A percentile compares a stretch with the other conserved stretches of the same genome.
Conservation (phyloP, 2,797 vertebrate genomes). For the Phrynocephalus vlangalii region DNA sequence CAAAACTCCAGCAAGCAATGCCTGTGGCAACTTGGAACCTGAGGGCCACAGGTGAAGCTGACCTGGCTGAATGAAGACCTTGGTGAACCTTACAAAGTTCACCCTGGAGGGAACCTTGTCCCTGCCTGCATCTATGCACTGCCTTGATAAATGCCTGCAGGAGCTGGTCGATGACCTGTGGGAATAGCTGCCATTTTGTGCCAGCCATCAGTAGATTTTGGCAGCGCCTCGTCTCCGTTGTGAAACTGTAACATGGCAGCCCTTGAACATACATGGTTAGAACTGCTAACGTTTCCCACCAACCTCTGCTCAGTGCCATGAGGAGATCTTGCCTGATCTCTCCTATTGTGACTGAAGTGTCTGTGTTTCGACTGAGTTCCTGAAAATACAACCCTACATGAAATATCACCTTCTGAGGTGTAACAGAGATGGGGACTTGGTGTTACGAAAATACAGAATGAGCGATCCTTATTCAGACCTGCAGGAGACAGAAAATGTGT, state of each 20-base stretch:
- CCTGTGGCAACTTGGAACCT: background rate
- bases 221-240: background rate
- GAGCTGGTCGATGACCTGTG: background rate
- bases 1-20: background rate
- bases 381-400: conserved; percentile 58
- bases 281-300: background rate
- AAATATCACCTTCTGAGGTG: conserved; percentile 63
- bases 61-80: background rate
- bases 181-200: background rate
- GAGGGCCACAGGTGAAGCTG: background rate
- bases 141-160: too few relatives aligned
- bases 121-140: background rate
- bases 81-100: background rate
- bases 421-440: conserved; percentile 36
- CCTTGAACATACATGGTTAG: conserved; percentile 3
- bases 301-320: background rate
- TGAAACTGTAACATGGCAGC: background rate
- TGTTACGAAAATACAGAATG: conserved; percentile 34
- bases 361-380: conserved; percentile 53
- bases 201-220: background rate
- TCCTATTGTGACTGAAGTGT: conserved; percentile 24
- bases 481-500: background rate
- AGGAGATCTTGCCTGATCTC: background rate
- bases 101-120: too few relatives aligned
- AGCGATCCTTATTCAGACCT: conserved; percentile 17